Evolutionary conservation across 1,140 invertebrate species (phyloP).

Genomic region (Brachionus angularis): DNA sequence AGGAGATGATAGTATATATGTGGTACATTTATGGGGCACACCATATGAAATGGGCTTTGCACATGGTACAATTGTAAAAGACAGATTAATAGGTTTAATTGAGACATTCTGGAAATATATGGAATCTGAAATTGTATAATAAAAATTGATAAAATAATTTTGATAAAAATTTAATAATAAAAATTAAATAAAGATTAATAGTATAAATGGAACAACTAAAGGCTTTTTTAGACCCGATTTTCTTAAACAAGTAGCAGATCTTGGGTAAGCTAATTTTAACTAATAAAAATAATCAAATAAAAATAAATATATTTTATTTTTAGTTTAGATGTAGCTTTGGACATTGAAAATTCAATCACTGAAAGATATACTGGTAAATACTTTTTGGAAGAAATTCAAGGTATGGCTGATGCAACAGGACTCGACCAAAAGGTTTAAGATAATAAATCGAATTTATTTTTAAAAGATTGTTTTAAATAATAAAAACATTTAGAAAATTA

Average conservation of each 20-base stretch:
- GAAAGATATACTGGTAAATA: slow-evolving; percentile 46
- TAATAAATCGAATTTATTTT: too few species aligned
- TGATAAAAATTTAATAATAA: neutral
- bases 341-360: slow-evolving; percentile 48
- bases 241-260: slow-evolving; percentile 48
- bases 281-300: slow-evolving; percentile 37
- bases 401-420: slow-evolving; percentile 49
- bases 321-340: slow-evolving; percentile 49
- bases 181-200: slow-evolving; percentile 45
- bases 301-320: slow-evolving; percentile 27
- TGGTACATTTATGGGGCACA: slow-evolving; percentile 50
- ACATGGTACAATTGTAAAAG: slow-evolving; percentile 47
- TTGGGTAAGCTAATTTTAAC: slow-evolving; percentile 46
- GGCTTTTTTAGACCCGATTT: slow-evolving; percentile 48
- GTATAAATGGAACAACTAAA: slow-evolving; percentile 48
- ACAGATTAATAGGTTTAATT: slow-evolving; percentile 46
- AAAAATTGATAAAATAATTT: neutral
- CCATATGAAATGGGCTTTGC: slow-evolving; percentile 51
- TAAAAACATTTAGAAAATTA: slow-evolving; percentile 49
- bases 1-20: slow-evolving; percentile 47
- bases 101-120: slow-evolving; percentile 49
- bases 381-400: slow-evolving; percentile 49
- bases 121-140: slow-evolving; percentile 48
- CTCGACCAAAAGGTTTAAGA: slow-evolving; percentile 49
- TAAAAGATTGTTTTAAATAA: too few species aligned